These are phyloP conservation scores for Empidonax alnorum DNA, from an alignment of 2,113 vertebrate genomes.

Conservation along the genomic window DNA sequence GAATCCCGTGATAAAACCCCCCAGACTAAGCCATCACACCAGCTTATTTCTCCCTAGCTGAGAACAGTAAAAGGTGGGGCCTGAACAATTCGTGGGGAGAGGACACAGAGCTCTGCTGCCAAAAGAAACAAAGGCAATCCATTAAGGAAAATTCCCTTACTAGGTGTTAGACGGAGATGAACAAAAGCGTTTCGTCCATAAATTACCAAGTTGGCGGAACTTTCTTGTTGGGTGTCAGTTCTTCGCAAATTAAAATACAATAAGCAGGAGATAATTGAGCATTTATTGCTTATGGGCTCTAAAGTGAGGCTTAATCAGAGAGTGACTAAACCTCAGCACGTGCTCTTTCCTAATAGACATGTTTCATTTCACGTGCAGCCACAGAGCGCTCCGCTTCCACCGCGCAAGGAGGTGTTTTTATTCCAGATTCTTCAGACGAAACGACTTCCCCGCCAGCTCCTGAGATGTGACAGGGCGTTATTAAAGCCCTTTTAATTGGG, in stretches of 20 bases:
- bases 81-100: neutral
- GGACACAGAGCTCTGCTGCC: neutral
- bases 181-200: neutral
- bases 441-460: neutral
- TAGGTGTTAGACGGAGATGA: neutral
- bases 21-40: neutral
- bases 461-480: neutral
- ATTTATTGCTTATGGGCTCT: constrained; percentile 71
- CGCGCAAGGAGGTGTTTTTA: neutral
- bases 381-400: constrained; percentile 1
- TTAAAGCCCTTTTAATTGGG: neutral
- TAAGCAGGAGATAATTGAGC: constrained; percentile 75
- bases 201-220: constrained; percentile 47
- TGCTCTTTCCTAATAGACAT: constrained; percentile 22
- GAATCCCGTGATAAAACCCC: neutral
- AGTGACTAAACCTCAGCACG: constrained; percentile 50
- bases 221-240: constrained; percentile 53
- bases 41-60: neutral
- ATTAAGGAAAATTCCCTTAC: neutral
- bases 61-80: neutral
- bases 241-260: constrained; percentile 76
- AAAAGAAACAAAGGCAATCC: neutral
- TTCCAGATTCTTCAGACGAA: neutral
- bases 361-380: constrained; percentile 34
- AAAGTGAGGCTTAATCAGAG: constrained; percentile 71